Base-by-base conservation (phyloP, 2,888 invertebrate genomes). In the Thalpophila matura region DNA sequence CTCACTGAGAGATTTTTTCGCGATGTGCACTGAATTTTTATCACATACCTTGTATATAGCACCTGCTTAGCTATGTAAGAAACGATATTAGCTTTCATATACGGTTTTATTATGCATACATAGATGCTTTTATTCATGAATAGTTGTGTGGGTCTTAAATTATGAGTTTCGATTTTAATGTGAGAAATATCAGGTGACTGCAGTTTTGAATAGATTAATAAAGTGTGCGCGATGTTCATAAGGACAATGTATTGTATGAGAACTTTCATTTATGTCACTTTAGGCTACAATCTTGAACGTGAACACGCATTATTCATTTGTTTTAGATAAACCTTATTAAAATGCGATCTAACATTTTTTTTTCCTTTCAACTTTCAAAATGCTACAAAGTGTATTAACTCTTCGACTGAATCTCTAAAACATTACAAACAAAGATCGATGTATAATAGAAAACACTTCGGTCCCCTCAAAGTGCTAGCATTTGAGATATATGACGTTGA, bases 401-500 rank as follows among this genome's bases (percentile, higher is more conserved):
- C 20, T 56, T 26, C 22, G 35, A 24, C 33, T 22, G 2, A 51
- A 58, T 61, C 35, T 55, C 55, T 42, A 47, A 67, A 62, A 64
- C 63, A 67, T 71, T 51, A 68, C 51, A 81, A 85, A 82, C 77
- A 74, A 83, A 76, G 75, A 88, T 89, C 86, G 84, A 89, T 87
- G 82, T 82, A 82, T 82, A 88, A 89, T 86, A 82, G 86, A 86
- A 91, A 90, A 88, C 87, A 88, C 85, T 89, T 86, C 81, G 79
- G 84, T 84, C 86, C 86, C 89, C 89, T 88, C 84, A 80, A 87
- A 91, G 88, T 87, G 90, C 85, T 88, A 85, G 73, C 86, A 86
- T 91, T 91, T 85, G 77, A 86, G 85, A 89, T 89, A 91, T 90
- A 90, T 88, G 90, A 90, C 90, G 68, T 86, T 92, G 93, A 93